Evolutionary conservation across 2,888 invertebrate genomes (phyloP), one percentile per base, ranked within the genome.

Genomic region (Gastracanthus pulcherrimus): DNA sequence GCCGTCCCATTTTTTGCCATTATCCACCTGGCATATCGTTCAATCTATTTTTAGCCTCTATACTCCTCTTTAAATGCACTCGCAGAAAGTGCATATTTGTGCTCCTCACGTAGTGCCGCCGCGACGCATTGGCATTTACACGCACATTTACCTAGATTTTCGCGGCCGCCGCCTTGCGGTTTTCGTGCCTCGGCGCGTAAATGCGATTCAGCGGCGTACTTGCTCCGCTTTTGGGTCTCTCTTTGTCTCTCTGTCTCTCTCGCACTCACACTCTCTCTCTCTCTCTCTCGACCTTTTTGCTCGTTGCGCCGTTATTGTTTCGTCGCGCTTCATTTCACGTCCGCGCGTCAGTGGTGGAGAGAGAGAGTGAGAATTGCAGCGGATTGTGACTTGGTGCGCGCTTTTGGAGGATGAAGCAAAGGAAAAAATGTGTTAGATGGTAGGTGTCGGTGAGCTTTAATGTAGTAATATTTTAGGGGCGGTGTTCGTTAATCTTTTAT

Each of bases 111-210:
- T n/a, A n/a, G n/a, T n/a, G n/a, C n/a, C n/a, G n/a, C n/a, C n/a
- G n/a, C 16, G 19, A 23, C 19, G 45, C 26, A 31, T 11, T 0
- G 31, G 26, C 23, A 3, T 26, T 23, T 36, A 1, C 58, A 7
- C 55, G 71, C 58, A 38, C 36, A 38, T 58, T 71, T 58, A 71
- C 71, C 71, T 71, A 55, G 58, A 71, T 71, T 58, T 58, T 3
- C 38, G 26, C 45, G 45, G 45, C 45, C 13, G 41, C n/a, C n/a
- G 58, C 16, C 38, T 71, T 71, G 55, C 71, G 71, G 38, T 51
- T 74, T 72, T 29, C 72, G 36, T 29, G 60, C 60, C 26, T 41
- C 0, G n/a, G n/a, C 45, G 45, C 11, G n/a, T 45, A 6, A 62
- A 62, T 62, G 9, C 62, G 11, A 9, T n/a, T 19, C 3, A 1